Conservation (phyloP, 2,113 vertebrate genomes). For the Spea multiplicata region DNA sequence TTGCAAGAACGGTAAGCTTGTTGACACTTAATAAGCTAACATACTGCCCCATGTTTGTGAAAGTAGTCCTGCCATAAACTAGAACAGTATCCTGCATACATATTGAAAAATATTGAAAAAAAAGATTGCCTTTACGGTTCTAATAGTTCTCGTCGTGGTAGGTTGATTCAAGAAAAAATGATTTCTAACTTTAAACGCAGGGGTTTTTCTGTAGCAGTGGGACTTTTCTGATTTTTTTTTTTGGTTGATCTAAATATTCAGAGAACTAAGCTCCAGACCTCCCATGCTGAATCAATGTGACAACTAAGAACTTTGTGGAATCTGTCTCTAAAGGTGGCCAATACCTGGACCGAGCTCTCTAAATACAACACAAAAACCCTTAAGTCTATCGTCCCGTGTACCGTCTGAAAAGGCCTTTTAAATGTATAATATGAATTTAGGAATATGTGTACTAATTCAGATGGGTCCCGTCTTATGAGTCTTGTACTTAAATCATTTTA, state of each 20-base stretch:
- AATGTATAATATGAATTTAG: neutral
- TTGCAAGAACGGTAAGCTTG: no score
- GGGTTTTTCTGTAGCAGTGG: neutral
- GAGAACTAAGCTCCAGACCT: constrained; percentile 20
- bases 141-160: neutral
- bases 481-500: neutral
- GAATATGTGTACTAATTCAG: neutral
- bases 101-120: neutral
- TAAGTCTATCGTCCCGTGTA: neutral
- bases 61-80: no score
- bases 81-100: neutral
- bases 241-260: neutral
- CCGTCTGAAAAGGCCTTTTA: neutral
- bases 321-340: neutral
- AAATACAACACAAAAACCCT: constrained; percentile 7
- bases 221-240: constrained; percentile 7
- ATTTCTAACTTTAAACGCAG: neutral
- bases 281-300: constrained; percentile 27
- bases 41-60: no score
- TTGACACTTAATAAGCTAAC: no score
- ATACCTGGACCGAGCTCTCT: neutral
- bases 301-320: constrained; percentile 15
- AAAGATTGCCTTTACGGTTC: neutral
- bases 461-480: neutral
- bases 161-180: no score